A percentile compares a stretch with the other conserved stretches of the same genome.
phyloP scores from a whole-genome alignment of 2,113 vertebrate species.

The Phrynocephalus versicolor region DNA sequence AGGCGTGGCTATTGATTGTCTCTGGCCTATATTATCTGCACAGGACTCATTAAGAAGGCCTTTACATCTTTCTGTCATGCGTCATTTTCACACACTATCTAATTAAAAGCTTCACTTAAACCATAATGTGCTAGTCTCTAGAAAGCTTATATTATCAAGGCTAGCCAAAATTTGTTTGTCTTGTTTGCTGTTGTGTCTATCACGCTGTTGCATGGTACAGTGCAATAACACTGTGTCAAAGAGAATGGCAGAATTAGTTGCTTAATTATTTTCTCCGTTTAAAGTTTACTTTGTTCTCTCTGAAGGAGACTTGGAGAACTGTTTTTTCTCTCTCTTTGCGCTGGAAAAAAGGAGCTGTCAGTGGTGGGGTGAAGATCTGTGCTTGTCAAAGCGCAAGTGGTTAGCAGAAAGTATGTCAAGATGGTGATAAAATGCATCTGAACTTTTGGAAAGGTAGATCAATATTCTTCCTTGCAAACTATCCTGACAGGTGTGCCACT shows the following conservation, averaged over 20 bases:
- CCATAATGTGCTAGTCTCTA: slow-evolving; percentile 64
- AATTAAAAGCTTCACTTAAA: slow-evolving; percentile 78
- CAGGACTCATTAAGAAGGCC: slow-evolving; percentile 73
- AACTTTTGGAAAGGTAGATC: not conserved
- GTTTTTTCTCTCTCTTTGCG: not conserved
- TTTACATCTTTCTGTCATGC: slow-evolving; percentile 76
- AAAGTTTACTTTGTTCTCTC: not conserved
- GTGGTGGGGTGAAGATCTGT: not conserved
- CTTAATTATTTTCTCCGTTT: slow-evolving; percentile 67
- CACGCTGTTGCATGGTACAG: slow-evolving; percentile 51
- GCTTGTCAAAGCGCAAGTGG: not conserved
- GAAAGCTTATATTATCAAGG: slow-evolving; percentile 67
- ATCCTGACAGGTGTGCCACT: not conserved
- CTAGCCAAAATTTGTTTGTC: slow-evolving; percentile 52
- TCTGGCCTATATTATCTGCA: slow-evolving; percentile 69
- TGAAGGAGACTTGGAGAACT: not conserved
- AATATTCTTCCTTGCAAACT: not conserved
- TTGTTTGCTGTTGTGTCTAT: slow-evolving; percentile 65
- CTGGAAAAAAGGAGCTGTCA: not conserved
- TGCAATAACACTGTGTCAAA: slow-evolving; percentile 51
- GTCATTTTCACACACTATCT: slow-evolving; percentile 77
- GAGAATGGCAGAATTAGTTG: slow-evolving; percentile 14
- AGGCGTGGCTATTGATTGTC: slow-evolving; percentile 75
- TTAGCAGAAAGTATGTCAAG: not conserved
- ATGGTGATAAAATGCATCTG: not conserved